Percentiles rank a stretch among this genome's conserved stretches.
phyloP scores from a whole-genome alignment of 2,797 vertebrate genomes.

The Cossypha heuglini region DNA sequence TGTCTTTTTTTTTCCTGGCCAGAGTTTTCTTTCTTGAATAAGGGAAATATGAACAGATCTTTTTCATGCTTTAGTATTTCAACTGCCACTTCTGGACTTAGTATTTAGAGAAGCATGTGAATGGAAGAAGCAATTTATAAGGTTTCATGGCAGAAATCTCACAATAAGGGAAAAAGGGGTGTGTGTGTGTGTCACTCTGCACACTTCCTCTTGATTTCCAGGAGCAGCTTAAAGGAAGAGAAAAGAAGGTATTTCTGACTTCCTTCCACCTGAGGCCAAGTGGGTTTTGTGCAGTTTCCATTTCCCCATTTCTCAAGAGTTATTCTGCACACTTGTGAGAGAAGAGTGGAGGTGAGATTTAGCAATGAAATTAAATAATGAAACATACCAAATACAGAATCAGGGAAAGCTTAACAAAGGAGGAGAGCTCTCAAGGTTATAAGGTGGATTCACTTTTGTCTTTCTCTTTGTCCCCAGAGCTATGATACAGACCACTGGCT shows the following conservation, averaged over 20 bases:
- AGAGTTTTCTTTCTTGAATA: background rate
- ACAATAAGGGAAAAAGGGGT: background rate
- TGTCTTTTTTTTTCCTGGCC: background rate
- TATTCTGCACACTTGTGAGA: background rate
- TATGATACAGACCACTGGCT: background rate
- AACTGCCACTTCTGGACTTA: background rate
- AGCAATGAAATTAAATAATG: background rate
- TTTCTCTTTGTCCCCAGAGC: background rate
- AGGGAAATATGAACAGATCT: background rate
- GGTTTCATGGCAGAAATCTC: background rate
- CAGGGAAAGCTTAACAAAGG: background rate
- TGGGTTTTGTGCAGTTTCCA: background rate
- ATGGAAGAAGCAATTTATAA: background rate
- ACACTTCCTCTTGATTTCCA: background rate
- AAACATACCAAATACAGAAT: background rate
- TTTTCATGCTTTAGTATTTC: background rate
- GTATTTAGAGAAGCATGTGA: background rate
- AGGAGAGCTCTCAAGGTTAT: background rate
- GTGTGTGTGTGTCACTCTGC: background rate
- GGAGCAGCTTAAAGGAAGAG: background rate
- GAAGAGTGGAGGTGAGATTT: background rate
- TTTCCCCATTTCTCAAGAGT: background rate
- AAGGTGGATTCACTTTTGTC: background rate
- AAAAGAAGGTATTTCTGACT: background rate
- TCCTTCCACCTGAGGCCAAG: background rate